phyloP scores from a whole-genome alignment of 2,113 vertebrate genomes.

The Aphelocoma coerulescens region DNA sequence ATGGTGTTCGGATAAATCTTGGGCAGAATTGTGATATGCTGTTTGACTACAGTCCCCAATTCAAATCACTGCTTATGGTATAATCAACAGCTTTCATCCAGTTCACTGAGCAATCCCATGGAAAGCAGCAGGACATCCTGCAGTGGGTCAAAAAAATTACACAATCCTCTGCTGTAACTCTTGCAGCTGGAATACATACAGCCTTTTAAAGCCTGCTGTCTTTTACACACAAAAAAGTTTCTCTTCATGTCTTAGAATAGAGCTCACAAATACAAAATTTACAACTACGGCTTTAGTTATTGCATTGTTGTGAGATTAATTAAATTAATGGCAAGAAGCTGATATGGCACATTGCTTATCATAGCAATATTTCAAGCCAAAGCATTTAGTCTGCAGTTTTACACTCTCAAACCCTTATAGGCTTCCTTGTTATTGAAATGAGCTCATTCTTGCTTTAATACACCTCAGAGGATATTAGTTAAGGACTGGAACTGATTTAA shows the following conservation, averaged over 20 bases:
- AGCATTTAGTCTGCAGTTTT: background rate
- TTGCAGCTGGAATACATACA: background rate
- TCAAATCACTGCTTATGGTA: background rate
- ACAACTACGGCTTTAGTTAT: background rate
- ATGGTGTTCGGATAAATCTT: background rate
- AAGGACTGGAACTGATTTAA: slow-evolving; percentile 5
- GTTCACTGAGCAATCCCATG: background rate
- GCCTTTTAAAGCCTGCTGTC: background rate
- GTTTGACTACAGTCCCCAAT: background rate
- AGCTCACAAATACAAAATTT: background rate
- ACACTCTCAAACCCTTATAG: slow-evolving; percentile 1
- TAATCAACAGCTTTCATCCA: background rate
- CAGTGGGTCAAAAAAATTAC: background rate
- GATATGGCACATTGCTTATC: background rate
- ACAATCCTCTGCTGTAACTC: background rate
- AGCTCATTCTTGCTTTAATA: slow-evolving; percentile 15
- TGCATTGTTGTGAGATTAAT: background rate
- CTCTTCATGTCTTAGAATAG: background rate
- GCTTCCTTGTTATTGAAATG: slow-evolving; percentile 4
- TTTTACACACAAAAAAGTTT: background rate
- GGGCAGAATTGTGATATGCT: background rate
- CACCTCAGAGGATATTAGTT: slow-evolving; percentile 1
- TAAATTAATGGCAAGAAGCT: slow-evolving; percentile 11
- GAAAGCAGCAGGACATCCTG: background rate
- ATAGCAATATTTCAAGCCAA: background rate